Evolutionary conservation across 2,888 invertebrate species (phyloP).

Genomic region (Calliopum simillimum): DNA sequence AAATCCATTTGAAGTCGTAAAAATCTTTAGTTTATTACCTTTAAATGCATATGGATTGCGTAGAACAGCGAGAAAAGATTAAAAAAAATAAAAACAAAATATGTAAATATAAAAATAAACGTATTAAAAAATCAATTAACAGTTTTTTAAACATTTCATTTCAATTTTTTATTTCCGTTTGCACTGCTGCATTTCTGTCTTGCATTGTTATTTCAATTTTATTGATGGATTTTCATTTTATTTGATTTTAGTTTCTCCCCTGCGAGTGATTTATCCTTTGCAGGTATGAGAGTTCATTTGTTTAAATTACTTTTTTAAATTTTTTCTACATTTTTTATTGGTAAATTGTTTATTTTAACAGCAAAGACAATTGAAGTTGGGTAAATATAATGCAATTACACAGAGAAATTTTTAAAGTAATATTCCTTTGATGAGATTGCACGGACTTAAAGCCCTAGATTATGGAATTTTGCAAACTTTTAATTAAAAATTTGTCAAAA

Average conservation of each 20-base stretch:
- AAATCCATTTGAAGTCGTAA: no score
- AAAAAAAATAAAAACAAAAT: background rate
- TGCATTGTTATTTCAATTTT: slow-evolving; percentile 12
- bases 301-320: slow-evolving; percentile 1
- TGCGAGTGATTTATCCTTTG: background rate
- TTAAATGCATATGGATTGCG: no score
- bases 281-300: no score
- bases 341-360: slow-evolving; percentile 18
- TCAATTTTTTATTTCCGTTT: background rate
- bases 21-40: no score
- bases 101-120: background rate
- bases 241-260: background rate
- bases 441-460: no score
- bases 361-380: slow-evolving; percentile 27
- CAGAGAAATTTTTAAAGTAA: no score
- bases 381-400: background rate
- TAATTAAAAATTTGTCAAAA: no score
- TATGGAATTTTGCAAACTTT: no score
- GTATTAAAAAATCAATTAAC: slow-evolving; percentile 25
- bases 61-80: background rate
- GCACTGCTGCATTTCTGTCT: no score
- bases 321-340: background rate
- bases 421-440: no score
- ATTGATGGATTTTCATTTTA: slow-evolving; percentile 22
- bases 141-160: background rate